These are phyloP conservation scores for Dasyornis broadbenti DNA, from an alignment of 2,113 vertebrate genomes.

Conservation along the genomic window DNA sequence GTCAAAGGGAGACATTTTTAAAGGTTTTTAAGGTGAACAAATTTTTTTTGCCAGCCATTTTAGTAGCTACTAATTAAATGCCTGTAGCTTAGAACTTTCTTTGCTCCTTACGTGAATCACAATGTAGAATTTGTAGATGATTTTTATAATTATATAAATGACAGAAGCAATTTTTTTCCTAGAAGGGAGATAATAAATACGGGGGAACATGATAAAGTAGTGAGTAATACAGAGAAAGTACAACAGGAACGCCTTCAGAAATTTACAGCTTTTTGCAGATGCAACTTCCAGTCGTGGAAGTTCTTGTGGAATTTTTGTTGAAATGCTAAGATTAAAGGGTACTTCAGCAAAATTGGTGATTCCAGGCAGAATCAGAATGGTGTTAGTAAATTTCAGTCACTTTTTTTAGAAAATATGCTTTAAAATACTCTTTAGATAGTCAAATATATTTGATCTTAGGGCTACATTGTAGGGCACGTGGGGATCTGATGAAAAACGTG, in stretches of 20 bases:
- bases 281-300: not conserved
- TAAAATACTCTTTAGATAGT: not conserved
- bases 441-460: not conserved
- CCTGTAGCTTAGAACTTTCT: not conserved
- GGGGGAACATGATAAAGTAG: not conserved
- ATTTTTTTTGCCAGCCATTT: not conserved
- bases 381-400: not conserved
- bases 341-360: not conserved
- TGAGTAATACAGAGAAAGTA: not conserved
- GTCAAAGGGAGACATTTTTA: not conserved
- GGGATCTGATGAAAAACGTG: not conserved
- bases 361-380: not conserved
- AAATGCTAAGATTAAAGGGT: not conserved
- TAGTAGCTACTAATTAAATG: not conserved
- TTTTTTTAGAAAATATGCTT: not conserved
- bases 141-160: not conserved
- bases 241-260: not conserved
- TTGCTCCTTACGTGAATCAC: not conserved
- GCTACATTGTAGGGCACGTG: not conserved
- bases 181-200: not conserved
- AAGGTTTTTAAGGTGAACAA: not conserved
- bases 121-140: not conserved
- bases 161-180: not conserved
- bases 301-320: not conserved
- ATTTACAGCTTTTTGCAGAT: not conserved